Evolutionary conservation across 1,140 invertebrate genomes (phyloP), one percentile per base, ranked within the genome.

Genomic region (Drosophila dunni): DNA sequence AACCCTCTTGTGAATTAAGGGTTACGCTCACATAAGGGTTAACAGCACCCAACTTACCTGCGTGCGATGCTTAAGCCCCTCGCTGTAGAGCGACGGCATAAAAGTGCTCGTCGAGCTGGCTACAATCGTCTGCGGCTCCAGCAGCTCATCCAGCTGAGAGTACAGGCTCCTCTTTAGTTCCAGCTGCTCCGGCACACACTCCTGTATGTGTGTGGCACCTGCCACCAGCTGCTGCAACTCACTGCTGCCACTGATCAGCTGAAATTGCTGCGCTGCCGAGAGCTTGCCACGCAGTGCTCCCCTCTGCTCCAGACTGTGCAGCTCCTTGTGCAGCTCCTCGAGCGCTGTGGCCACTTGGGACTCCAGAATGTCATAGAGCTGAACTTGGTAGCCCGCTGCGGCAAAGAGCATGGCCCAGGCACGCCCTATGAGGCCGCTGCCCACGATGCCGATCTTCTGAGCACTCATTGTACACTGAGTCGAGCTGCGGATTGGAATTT

Each of bases 321-420:
- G 91, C 90, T 98, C 96, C 1, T 94, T 82, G 65, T 95, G 91
- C 53, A 98, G 96, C 78, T 97, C 95, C 20, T 93, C 93, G 0
- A 98, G 91, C 0, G 97, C 97, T 24, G 94, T 94, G 2, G 93
- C 91, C 11, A 98, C 94, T 92, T 97, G 96, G 36, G 95, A 93
- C 9, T 94, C 93, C 33, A 96, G 93, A 38, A 98, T 95, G 91
- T 99, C 98, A 91, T 96, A 99, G 29, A 99, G 93, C 10, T 93
- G 93, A 7, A 99, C 97, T 75, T 96, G 93, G 92, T 98, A 98
- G 3, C 97, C 97, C 17, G 95, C 97, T 10, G 96, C 95, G 0
- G 97, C 97, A 92, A 98, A 99, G 1, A 99, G 93, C 97, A 99
- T 98, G 0, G 98, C 95, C 97, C 97, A 99, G 90, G 97, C 98